These are phyloP conservation scores for Tetropium fuscum DNA, from an alignment of 2,888 invertebrate genomes.

Conservation along the genomic window DNA sequence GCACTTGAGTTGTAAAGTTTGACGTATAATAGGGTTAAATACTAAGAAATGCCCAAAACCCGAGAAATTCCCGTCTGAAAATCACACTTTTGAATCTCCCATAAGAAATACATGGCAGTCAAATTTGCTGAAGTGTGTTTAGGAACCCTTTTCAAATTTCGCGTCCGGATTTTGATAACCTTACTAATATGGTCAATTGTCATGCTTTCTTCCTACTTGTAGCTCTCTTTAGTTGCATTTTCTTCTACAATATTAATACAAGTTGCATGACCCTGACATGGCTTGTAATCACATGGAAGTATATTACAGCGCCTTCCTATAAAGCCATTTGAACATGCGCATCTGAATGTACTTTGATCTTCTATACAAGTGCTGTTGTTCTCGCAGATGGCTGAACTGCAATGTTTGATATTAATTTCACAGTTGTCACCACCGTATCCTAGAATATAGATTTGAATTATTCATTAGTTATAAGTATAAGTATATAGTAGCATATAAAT, in stretches of 20 bases:
- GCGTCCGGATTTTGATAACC: background rate
- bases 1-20: too few relatives aligned
- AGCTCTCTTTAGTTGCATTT: conserved; percentile 65
- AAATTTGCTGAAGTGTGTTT: too few relatives aligned
- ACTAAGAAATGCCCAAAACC: too few relatives aligned
- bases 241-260: conserved; percentile 65
- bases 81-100: too few relatives aligned
- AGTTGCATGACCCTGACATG: conserved; percentile 66
- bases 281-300: conserved; percentile 71
- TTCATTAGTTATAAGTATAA: background rate
- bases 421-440: conserved; percentile 61
- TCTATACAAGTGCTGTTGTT: conserved; percentile 65
- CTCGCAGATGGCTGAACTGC: conserved; percentile 59
- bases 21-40: too few relatives aligned
- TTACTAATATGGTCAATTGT: background rate
- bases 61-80: too few relatives aligned
- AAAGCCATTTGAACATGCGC: conserved; percentile 67
- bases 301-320: conserved; percentile 70
- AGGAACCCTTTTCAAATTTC: too few relatives aligned
- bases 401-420: conserved; percentile 52
- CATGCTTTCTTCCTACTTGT: conserved; percentile 54
- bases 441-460: conserved; percentile 33
- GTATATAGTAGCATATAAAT: too few relatives aligned
- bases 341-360: conserved; percentile 64
- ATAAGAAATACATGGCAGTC: too few relatives aligned